Base-by-base conservation (phyloP, 2,113 vertebrate species). In the Dendropsophus ebraccatus region DNA sequence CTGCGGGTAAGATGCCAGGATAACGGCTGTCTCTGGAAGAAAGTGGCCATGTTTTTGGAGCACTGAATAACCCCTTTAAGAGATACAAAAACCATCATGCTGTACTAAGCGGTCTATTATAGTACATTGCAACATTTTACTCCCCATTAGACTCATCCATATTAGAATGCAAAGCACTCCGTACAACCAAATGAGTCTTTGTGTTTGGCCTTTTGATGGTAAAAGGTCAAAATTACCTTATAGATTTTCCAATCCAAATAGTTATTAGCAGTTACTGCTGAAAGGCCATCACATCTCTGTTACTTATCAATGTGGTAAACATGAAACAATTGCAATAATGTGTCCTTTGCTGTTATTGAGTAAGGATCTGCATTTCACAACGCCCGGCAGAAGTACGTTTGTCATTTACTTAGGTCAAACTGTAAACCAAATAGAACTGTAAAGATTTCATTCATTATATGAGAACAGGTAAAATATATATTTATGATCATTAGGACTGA, bases 211-310 rank as follows among this genome's bases (percentile, higher is more conserved):
- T 73, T 84, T 72, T 12, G 21, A 81, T 89, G 83, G 87, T 81
- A 72, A 82, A 41, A 90, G 81, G 81, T 90, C 86, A 88, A 69
- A 73, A n/a, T 78, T 88, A 70, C 86, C 85, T 47, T 81, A 58
- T 87, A 67, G 19, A 28, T 52, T 88, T 87, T 88, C 35, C 84
- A 50, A 5, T 37, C 16, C 86, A 76, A 73, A 87, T 87, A 86
- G 79, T 86, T 89, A 91, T 90, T 81, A 90, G 78, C 65, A 88
- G 81, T 72, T 13, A 21, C 84, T 84, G 65, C 69, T n/a, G 49
- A 56, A 56, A 76, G 58, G 30, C 77, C 62, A 83, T 81, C 67
- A 56, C 23, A 85, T 67, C 28, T 75, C 58, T 37, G 58, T 76
- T 75, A n/a, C 52, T 88, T 87, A 87, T 89, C 84, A 85, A 70